Base-by-base conservation (phyloP, 2,888 invertebrate genomes). In the Campopleginae sp. region DNA sequence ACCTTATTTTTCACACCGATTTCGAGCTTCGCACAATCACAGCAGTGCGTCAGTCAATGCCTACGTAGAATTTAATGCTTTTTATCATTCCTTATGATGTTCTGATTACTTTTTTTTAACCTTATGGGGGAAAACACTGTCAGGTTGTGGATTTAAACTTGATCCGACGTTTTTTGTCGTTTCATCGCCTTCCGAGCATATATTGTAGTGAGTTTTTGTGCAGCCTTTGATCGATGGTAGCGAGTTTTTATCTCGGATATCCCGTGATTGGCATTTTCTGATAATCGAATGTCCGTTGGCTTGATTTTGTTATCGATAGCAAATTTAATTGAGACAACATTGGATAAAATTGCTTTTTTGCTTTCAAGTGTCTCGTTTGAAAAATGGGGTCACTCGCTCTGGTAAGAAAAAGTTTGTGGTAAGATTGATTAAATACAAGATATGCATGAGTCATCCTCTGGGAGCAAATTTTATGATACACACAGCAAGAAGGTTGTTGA, bases 1-100 rank as follows among this genome's bases (percentile, higher is more conserved):
- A 87, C 63, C 80, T 80, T 81, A 75, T 83, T 87, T 84, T 86
- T 68, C 71, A 78, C 66, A 51, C 38, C 44, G 75, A 77, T 78
- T 85, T 80, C 79, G 65, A 65, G 65, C 27, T 76, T 79, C 51
- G n/a, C 33, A 61, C 65, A 70, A 84, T 74, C 80, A 72, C 44
- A 65, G 66, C 74, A 42, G n/a, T 42, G 65, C 63, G 65, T 10
- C 19, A 61, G 19, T n/a, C 23, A n/a, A 31, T 17, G 17, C 27
- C 65, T 23, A 12, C 54, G 42, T 19, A n/a, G 12, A 19, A 46
- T 68, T 38, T 66, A 27, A 61, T 61, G 33, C n/a, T 19, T 51
- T 33, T 54, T 3, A 38, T 19, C 38, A 19, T 54, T 46, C 31
- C n/a, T 74, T 31, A 6, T 12, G 19, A 7, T 23, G 4, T 8